Base-by-base conservation (phyloP, 1,140 invertebrate genomes). In the Diachasma alloeum region DNA sequence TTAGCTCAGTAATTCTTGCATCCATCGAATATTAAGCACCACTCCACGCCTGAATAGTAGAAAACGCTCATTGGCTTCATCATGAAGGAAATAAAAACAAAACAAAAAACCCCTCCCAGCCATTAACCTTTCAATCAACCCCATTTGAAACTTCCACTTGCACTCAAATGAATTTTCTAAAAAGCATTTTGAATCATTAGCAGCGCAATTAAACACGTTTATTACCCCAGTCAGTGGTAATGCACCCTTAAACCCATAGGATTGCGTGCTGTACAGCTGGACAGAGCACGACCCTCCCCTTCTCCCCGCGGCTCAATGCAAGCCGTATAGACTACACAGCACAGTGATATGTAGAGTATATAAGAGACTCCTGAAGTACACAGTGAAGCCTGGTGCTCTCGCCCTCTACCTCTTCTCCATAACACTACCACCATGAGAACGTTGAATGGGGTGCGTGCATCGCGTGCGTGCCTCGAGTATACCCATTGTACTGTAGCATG, bases 171-270 rank as follows among this genome's bases (percentile, higher is more conserved):
- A 31, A 63, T 63, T 63, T 31, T 63, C 59, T 15, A 63, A 26
- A 31, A 63, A 13, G 24, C 19, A 63, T 63, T 63, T 11, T 63
- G 53, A 53, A 59, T 76, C 74, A 76, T 76, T 71, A 76, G 39
- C 74, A 48, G 46, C 24, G 74, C 74, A 76, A 76, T 76, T 69
- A 76, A 76, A 76, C 74, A 46, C 67, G 68, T 76, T 76, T 76
- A 76, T 76, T 76, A 71, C 74, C 73, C 46, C 68, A 59, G 31
- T 42, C 74, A 44, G 69, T 24, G 24, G 19, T 59, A 22, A 71
- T 71, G 70, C 74, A 69, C 67, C 48, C 74, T 67, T 76, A 68
- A 59, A 76, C 42, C 31, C 24, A 46, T 39, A 74, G 72, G 72
- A 59, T 74, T 74, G 53, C 72, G 56, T 74, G 72, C 24, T 13